These are phyloP conservation scores for Poecilia latipinna DNA, from an alignment of 2,113 vertebrate genomes.

Conservation along the genomic window DNA sequence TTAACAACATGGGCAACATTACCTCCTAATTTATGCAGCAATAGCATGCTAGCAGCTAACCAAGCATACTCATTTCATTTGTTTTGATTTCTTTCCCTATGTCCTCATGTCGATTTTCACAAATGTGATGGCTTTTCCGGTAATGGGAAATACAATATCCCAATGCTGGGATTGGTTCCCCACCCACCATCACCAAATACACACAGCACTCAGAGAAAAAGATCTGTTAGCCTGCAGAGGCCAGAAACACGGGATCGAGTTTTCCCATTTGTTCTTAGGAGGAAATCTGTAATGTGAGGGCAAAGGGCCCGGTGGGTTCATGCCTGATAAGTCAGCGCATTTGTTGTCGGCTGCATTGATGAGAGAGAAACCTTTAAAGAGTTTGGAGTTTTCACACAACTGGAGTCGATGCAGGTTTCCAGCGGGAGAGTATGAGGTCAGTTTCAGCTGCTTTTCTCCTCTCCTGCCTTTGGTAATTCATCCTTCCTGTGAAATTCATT, in stretches of 20 bases:
- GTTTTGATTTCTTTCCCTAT: background rate
- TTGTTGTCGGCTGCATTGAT: constrained; percentile 64
- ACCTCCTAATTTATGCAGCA: background rate
- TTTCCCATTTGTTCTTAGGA: constrained; percentile 57
- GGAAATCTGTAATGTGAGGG: constrained; percentile 74
- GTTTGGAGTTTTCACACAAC: constrained; percentile 60
- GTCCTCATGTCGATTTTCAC: constrained; percentile 16
- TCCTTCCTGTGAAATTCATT: constrained; percentile 29
- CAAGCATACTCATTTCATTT: background rate
- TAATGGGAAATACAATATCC: constrained; percentile 59
- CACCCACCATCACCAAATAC: constrained; percentile 8
- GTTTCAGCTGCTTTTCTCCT: constrained; percentile 33
- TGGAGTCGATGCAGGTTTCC: constrained; percentile 55
- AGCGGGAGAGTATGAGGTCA: constrained; percentile 2
- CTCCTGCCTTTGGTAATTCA: constrained; percentile 35
- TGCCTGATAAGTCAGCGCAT: constrained; percentile 60
- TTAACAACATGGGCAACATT: background rate
- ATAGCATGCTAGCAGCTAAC: background rate
- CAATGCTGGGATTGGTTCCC: constrained; percentile 13
- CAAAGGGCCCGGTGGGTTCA: constrained; percentile 60
- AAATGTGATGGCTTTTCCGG: constrained; percentile 27
- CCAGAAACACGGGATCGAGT: constrained; percentile 57
- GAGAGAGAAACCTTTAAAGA: constrained; percentile 63
- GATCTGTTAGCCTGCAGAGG: constrained; percentile 40
- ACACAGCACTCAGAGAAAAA: constrained; percentile 56